Evolutionary conservation across 2,113 vertebrate species (phyloP).

Genomic region (Ctenodactylus gundi): DNA sequence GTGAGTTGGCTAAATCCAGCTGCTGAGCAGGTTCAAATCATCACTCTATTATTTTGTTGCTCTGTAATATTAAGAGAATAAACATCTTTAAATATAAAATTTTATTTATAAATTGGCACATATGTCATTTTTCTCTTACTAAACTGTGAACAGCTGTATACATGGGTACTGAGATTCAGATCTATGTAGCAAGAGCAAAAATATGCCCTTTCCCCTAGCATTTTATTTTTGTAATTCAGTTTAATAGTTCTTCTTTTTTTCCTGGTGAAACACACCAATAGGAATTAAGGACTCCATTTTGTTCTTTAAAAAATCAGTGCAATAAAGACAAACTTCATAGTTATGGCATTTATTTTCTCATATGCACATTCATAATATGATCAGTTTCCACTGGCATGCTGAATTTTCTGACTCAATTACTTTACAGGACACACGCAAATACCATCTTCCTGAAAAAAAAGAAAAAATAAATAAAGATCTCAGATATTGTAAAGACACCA

Average conservation of each 20-base stretch:
- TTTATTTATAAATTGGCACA: not conserved
- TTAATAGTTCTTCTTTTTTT: conserved; percentile 1
- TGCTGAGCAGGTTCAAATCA: not conserved
- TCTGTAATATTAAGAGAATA: not conserved
- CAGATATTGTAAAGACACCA: not conserved
- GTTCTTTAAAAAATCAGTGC: conserved; percentile 32
- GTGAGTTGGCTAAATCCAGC: not conserved
- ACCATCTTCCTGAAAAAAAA: not conserved
- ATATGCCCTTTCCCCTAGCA: not conserved
- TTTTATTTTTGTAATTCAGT: conserved; percentile 42
- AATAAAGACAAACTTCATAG: not conserved
- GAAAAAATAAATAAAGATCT: not conserved
- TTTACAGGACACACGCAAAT: not conserved
- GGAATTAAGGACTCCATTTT: not conserved
- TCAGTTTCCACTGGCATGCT: not conserved
- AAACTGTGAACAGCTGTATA: conserved; percentile 7
- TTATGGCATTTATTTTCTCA: not conserved
- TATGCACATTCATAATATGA: not conserved
- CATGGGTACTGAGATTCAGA: not conserved
- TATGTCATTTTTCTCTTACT: not conserved
- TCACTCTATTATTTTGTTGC: not conserved
- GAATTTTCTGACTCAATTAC: conserved; percentile 9
- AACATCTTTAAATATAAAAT: not conserved
- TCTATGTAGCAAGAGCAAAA: conserved; percentile 16
- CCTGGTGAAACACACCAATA: conserved; percentile 23